These are phyloP conservation scores for Theodoxus fluviatilis DNA, from an alignment of 2,888 invertebrate species.

Conservation along the genomic window DNA sequence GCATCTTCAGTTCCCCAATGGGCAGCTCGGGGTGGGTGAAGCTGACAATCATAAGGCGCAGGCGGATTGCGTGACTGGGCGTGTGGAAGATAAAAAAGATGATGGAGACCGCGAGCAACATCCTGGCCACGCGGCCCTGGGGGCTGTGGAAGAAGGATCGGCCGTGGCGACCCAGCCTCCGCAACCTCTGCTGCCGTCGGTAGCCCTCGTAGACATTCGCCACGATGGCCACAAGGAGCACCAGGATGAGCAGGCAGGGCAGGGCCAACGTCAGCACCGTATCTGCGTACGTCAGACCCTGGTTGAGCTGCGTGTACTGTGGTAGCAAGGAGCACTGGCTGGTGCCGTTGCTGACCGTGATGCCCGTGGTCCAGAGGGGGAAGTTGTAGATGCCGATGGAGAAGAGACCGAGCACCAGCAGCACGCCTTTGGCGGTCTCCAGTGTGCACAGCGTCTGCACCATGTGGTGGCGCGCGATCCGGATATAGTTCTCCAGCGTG, in stretches of 20 bases:
- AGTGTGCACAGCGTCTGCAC: conserved; percentile 41
- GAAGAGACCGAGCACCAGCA: conserved; percentile 33
- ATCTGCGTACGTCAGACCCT: conserved; percentile 41
- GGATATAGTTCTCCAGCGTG: conserved; percentile 83
- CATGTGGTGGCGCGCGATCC: conserved; percentile 78
- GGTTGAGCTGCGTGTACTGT: conserved; percentile 31
- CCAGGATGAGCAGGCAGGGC: conserved; percentile 32
- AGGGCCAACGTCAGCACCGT: conserved; percentile 34
- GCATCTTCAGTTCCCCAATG: conserved; percentile 24
- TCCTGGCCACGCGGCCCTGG: conserved; percentile 28
- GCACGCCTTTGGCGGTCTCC: conserved; percentile 38
- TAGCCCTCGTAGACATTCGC: background rate
- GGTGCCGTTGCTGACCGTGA: conserved; percentile 12
- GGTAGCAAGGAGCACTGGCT: conserved; percentile 36
- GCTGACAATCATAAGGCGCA: conserved; percentile 23
- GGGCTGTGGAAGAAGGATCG: too few relatives aligned
- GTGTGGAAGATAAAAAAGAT: conserved; percentile 29
- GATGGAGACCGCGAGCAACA: conserved; percentile 31
- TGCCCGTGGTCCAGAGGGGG: conserved; percentile 42
- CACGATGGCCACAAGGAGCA: conserved; percentile 31
- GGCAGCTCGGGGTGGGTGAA: background rate
- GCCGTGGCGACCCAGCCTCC: conserved; percentile 1
- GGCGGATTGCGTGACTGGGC: conserved; percentile 27
- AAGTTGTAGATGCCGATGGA: conserved; percentile 41
- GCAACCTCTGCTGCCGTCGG: background rate